Conservation (phyloP, 2,888 invertebrate species). For the Erannis defoliaria region DNA sequence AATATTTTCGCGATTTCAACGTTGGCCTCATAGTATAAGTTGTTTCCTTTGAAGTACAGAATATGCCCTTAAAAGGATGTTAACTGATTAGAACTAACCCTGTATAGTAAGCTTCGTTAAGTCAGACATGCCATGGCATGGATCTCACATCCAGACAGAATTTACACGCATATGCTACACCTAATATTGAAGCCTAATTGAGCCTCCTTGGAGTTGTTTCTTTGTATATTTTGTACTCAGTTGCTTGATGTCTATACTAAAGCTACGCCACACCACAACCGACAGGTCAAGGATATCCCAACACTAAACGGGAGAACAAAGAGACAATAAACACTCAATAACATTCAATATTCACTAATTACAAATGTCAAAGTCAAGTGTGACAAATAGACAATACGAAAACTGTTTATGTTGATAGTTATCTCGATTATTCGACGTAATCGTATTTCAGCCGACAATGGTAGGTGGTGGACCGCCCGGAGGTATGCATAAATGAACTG, state of each 20-base stretch:
- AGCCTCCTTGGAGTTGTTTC: neutral
- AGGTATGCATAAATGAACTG: constrained; percentile 66
- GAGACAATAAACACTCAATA: constrained; percentile 63
- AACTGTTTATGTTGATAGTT: constrained; percentile 51
- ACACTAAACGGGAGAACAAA: constrained; percentile 60
- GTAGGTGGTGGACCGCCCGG: constrained; percentile 47
- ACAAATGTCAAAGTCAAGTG: constrained; percentile 66
- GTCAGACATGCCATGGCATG: too few species aligned
- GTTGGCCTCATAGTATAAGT: too few species aligned
- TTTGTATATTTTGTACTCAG: neutral
- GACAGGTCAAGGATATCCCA: constrained; percentile 65
- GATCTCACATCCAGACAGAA: too few species aligned
- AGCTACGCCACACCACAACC: constrained; percentile 44
- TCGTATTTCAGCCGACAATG: constrained; percentile 65
- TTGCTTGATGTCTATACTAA: neutral
- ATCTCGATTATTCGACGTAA: constrained; percentile 66
- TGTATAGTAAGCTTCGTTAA: too few species aligned
- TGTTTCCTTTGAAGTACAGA: too few species aligned
- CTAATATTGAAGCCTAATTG: neutral
- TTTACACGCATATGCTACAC: too few species aligned
- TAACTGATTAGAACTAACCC: too few species aligned
- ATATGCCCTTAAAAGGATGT: too few species aligned
- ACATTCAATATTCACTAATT: constrained; percentile 62
- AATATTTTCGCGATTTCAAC: too few species aligned
- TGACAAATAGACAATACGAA: constrained; percentile 54